Base-by-base conservation (phyloP, 2,113 vertebrate species). In the Hyperoodon ampullatus region DNA sequence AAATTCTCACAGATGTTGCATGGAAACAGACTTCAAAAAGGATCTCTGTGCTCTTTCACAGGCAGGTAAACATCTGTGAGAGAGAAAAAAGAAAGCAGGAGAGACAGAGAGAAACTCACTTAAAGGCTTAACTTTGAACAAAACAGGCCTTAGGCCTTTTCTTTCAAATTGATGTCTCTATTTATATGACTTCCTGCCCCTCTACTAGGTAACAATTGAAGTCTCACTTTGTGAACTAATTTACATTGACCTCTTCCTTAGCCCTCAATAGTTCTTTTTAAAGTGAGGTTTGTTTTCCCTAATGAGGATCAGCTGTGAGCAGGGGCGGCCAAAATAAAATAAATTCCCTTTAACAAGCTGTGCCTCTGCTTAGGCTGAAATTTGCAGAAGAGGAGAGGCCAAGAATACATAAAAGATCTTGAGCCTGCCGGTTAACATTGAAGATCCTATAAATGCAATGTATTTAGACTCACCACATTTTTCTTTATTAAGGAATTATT, bases 1-100 rank as follows among this genome's bases (percentile, higher is more conserved):
- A 93, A 93, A 95, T 97, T 82, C 66, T 94, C 96, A 97, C 97
- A 96, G 96, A 97, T 97, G 97, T 97, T 97, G 68, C 86, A 53
- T 75, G 82, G 88, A 98, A 98, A 97, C 93, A 88, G 96, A 96
- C 96, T 98, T 98, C 94, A 94, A 97, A 96, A 96, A 95, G 44
- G 72, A 92, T 75, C 39, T 55, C 61, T 24, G 63, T 65, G 35
- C 23, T 96, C 88, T 71, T 95, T 96, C 89, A 80, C 1, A 96
- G 85, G 82, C 95, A 97, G 96, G 97, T 96, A 97, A 97, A 97
- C 95, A 97, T 96, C 94, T 97, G 96, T 87, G 96, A 42, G 81
- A 78, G 26, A 50, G 18, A 81, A 30, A 75, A 89, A 70, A 70
- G 85, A 91, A 94, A 85, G 63, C 47, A 4, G 42, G 61, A 77